Evolutionary conservation across 2,888 invertebrate species (phyloP).

Genomic region (Limenitis camilla): DNA sequence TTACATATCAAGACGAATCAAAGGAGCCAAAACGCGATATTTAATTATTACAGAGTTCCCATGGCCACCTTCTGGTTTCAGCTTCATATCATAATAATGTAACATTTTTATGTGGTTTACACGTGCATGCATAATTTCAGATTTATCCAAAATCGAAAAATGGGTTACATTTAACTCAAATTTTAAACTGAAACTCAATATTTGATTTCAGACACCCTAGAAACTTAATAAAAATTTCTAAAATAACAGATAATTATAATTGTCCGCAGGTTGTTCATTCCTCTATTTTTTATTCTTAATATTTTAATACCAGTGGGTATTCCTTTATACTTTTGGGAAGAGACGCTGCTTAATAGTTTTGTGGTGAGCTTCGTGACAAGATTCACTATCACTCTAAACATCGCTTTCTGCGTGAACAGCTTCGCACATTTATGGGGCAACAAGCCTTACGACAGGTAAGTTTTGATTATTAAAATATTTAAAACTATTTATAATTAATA

Average conservation of each 20-base stretch:
- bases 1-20: no score
- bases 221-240: not conserved
- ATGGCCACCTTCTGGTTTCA: no score
- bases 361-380: slow-evolving; percentile 88
- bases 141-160: no score
- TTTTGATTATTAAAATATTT: not conserved
- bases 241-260: not conserved
- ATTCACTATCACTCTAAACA: slow-evolving; percentile 89
- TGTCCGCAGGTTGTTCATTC: slow-evolving; percentile 78
- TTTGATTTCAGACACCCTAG: no score
- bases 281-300: slow-evolving; percentile 80
- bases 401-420: slow-evolving; percentile 96
- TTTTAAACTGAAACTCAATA: no score
- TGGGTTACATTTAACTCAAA: no score
- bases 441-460: slow-evolving; percentile 89
- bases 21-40: no score
- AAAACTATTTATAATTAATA: not conserved
- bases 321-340: slow-evolving; percentile 90
- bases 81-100: no score
- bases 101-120: no score
- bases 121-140: no score
- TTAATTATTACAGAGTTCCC: no score
- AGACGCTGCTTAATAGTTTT: slow-evolving; percentile 84
- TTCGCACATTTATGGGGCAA: slow-evolving; percentile 96
- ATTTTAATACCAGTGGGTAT: slow-evolving; percentile 81